Evolutionary conservation across 2,113 vertebrate genomes (phyloP).

Genomic region (human): GRCh38 chr15:76926001-76926500

Average conservation of each 20-base stretch:
- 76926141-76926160: background rate
- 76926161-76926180: background rate
- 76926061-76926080: background rate
- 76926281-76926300: background rate
- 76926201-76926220: background rate
- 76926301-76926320: background rate
- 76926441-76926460: background rate
- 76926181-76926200: background rate
- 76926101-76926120: background rate
- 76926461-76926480: background rate
- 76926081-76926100: background rate
- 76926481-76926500: background rate
- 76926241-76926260: background rate
- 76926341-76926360: background rate
- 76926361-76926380: background rate
- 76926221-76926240: background rate
- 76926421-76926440: background rate
- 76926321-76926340: background rate
- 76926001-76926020: background rate
- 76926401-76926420: background rate
- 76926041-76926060: background rate
- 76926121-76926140: background rate
- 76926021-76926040: background rate
- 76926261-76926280: background rate
- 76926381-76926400: background rate